Base-by-base conservation (phyloP, 2,113 vertebrate species). In the Acanthochromis polyacanthus region DNA sequence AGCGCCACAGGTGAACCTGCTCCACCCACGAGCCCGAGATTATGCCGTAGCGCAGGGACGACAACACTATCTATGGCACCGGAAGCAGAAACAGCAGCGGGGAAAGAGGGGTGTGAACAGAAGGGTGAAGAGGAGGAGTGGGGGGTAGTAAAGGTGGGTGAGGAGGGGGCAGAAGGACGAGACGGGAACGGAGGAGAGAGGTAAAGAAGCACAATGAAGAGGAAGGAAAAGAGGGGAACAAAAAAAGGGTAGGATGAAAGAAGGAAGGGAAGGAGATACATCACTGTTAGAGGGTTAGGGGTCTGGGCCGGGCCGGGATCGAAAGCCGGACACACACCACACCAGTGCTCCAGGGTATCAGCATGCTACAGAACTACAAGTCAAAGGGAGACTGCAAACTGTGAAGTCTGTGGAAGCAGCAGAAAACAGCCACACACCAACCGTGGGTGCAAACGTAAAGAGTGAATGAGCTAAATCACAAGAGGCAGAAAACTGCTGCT, bases 1-100 rank as follows among this genome's bases (percentile, higher is more conserved):
- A 66, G 78, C 95, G 92, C 95, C 95, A 95, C 90, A 95, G 93
- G 93, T 94, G 93, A 78, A 95, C 94, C 65, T 78, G 90, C 90
- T 93, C 93, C 91, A 94, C 52, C 91, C 86, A 87, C 84, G 88
- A 94, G 82, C 92, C 88, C 59, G 90, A 92, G 85, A 95, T 88
- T 88, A 95, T 83, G 93, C 93, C 95, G 88, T 94, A 93, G 87
- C 88, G 93, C 85, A 93, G 90, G 64, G 91, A 95, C 22, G 92
- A 94, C 85, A 92, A 88, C 81, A 94, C 95, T 94, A 93, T 93
- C 93, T 93, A 93, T 86, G 90, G 78, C 72, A 78, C 53, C 85
- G 74, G 87, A 86, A 87, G 75, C 82, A 89, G 85, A 64, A 60
- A 80, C 58, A 71, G 77, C 75, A 77, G 77, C 17, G 83, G 82